A percentile compares a stretch with the other conserved stretches of the same genome.
Evolutionary conservation across 2,797 vertebrate species (phyloP).

Genomic region (Caiman crocodilus): DNA sequence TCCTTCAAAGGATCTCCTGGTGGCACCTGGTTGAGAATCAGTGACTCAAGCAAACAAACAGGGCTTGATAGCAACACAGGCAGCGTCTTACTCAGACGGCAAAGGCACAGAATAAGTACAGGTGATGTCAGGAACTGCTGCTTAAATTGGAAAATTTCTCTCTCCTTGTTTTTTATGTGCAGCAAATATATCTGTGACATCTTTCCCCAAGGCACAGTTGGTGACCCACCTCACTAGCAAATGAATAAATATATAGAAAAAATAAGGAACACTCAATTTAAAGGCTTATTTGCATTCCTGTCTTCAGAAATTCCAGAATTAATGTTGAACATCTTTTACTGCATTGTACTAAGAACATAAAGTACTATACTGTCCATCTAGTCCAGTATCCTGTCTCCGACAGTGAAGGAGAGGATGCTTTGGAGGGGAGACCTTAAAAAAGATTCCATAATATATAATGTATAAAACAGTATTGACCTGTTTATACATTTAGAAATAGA

Average conservation of each 20-base stretch:
- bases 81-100: not conserved
- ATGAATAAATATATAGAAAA: not conserved
- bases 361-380: not conserved
- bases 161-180: not conserved
- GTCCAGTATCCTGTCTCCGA: not conserved
- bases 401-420: not conserved
- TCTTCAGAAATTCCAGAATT: not conserved
- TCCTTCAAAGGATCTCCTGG: no score
- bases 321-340: not conserved
- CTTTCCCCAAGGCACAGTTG: not conserved
- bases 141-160: not conserved
- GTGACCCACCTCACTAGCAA: not conserved
- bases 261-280: not conserved
- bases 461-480: not conserved
- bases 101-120: not conserved
- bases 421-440: not conserved
- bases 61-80: not conserved
- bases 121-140: not conserved
- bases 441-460: not conserved
- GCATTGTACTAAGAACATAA: not conserved
- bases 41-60: conserved; percentile 30
- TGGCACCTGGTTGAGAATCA: not conserved
- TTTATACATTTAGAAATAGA: not conserved
- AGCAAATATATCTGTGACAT: not conserved
- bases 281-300: not conserved